Conservation (phyloP, 2,797 vertebrate genomes). For the Clarias laeviceps region DNA sequence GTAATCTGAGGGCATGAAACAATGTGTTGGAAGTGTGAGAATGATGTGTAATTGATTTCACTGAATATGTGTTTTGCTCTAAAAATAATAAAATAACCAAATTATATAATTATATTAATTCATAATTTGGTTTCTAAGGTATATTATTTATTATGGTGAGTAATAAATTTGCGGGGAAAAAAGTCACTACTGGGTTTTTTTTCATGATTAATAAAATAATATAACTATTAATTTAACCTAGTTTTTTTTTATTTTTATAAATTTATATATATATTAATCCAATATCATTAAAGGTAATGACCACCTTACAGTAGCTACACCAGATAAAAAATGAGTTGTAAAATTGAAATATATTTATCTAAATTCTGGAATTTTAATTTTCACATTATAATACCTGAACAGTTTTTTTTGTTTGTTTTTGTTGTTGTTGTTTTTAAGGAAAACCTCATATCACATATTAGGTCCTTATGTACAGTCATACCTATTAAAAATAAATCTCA, state of each 20-base stretch:
- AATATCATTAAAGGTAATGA: neutral
- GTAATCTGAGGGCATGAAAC: slow-evolving; percentile 4
- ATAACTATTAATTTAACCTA: neutral
- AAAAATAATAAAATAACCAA: neutral
- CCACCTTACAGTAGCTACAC: neutral
- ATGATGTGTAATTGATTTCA: slow-evolving; percentile 14
- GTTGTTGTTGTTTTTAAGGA: too few relatives aligned
- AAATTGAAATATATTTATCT: neutral
- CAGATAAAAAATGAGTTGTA: neutral
- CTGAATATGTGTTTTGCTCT: neutral
- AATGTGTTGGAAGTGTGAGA: slow-evolving; percentile 6
- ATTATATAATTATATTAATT: neutral
- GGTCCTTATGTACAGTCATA: neutral
- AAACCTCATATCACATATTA: neutral
- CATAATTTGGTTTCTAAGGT: neutral
- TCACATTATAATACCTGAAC: neutral
- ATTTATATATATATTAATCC: neutral
- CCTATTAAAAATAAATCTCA: neutral
- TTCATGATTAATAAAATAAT: neutral
- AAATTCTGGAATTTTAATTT: neutral
- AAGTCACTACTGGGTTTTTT: neutral
- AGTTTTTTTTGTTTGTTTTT: too few relatives aligned
- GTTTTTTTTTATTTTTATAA: neutral
- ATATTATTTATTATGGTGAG: neutral
- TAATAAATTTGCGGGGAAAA: neutral